Evolutionary conservation across 2,113 vertebrate genomes (phyloP), one percentile per base, ranked within the genome.

Genomic region (Tychaedon coryphoeus): DNA sequence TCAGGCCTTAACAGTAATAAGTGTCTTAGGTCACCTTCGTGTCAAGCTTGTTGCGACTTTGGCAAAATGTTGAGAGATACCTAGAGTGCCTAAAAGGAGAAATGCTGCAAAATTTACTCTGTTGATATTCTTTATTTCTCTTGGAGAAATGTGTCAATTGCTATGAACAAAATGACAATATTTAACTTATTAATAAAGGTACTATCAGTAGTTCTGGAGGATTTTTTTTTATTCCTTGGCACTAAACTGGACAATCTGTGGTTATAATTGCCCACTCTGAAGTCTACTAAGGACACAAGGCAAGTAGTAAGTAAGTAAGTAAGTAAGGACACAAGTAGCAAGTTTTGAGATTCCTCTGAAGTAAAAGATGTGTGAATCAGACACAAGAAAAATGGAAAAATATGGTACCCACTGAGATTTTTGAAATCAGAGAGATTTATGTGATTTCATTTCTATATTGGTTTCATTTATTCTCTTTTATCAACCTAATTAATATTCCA

Each of bases 11-110:
- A 70, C 19, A 86, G 50, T 24, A 93, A 48, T 69, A 67, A 91
- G 62, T 79, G 26, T 57, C 61, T 85, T 71, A 85, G 62, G 73
- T 95, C 85, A 95, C 93, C 66, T 95, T 92, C 50, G 28, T 17
- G 36, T 66, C 81, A 81, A 81, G 42, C 31, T 73, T 42, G 14
- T 38, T 73, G 28, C 36, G 33, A 50, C 60, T 73, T 78, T n/a
- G 47, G 8, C 36, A 64, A 93, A 87, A 82, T 31, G 6, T 11
- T 60, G 31, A 79, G 33, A 71, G 25, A 69, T 78, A 67, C 33
- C 19, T 65, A 78, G 15, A 73, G 8, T 24, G 87, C 38, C 13
- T 53, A 67, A 88, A 61, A 42, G 14, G 16, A 72, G 11, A 76
- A 83, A 70, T 47, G 24, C 10, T 66, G 33, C 12, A 65, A 89